Evolutionary conservation across 1,140 invertebrate genomes (phyloP).

Genomic region (Meloidogyne floridensis): DNA sequence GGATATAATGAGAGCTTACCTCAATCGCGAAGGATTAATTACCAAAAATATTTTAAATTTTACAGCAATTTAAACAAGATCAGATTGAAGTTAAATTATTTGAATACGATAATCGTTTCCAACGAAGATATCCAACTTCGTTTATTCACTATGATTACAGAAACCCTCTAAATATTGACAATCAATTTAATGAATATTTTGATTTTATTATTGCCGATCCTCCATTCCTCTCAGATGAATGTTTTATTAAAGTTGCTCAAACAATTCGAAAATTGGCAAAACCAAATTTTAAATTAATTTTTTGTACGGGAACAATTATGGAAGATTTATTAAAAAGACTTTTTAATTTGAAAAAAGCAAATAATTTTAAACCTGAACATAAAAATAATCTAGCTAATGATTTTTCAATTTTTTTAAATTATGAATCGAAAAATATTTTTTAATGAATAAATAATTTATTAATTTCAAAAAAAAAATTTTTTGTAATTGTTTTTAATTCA

Average conservation of each 20-base stretch:
- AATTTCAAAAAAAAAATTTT: neutral
- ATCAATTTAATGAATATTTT: slow-evolving; percentile 72
- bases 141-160: slow-evolving; percentile 89
- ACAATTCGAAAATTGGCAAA: slow-evolving; percentile 78
- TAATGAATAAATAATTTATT: neutral
- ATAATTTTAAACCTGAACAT: slow-evolving; percentile 78
- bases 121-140: slow-evolving; percentile 75
- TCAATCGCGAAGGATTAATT: too few relatives aligned
- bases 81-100: slow-evolving; percentile 76
- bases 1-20: neutral
- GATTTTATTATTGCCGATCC: slow-evolving; percentile 89
- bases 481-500: neutral
- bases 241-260: slow-evolving; percentile 78
- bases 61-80: slow-evolving; percentile 51
- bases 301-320: slow-evolving; percentile 85
- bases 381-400: slow-evolving; percentile 87
- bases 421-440: slow-evolving; percentile 60
- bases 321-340: slow-evolving; percentile 70
- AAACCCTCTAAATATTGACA: slow-evolving; percentile 75
- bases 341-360: slow-evolving; percentile 71
- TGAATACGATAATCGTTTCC: slow-evolving; percentile 74
- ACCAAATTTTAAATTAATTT: slow-evolving; percentile 73
- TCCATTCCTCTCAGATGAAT: slow-evolving; percentile 89
- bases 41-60: neutral
- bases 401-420: slow-evolving; percentile 87